Conservation (phyloP, 37 sponge, comb jelly and placozoan genomes). For the Eunapius fragilis region DNA sequence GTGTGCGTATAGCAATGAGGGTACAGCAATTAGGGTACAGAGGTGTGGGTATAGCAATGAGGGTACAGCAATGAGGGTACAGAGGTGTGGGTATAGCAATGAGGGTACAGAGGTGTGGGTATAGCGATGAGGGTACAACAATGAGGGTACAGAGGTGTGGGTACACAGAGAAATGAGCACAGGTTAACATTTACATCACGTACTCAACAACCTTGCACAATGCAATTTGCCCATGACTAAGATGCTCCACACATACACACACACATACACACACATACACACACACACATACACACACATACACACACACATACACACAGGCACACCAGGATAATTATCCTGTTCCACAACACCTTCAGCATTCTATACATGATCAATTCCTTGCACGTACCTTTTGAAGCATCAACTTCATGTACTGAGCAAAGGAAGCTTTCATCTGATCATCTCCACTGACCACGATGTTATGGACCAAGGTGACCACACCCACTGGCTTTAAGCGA, state of each 20-base stretch:
- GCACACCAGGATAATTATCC: background rate
- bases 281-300: background rate
- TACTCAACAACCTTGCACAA: too few relatives aligned
- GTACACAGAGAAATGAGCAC: too few relatives aligned
- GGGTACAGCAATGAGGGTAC: too few relatives aligned
- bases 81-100: too few relatives aligned
- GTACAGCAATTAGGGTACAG: too few relatives aligned
- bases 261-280: background rate
- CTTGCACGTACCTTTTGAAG: constrained; percentile 71
- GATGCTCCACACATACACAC: background rate
- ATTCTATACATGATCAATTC: background rate
- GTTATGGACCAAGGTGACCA: constrained; percentile 58
- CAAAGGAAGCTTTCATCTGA: constrained; percentile 56
- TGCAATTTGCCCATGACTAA: too few relatives aligned
- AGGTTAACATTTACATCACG: too few relatives aligned
- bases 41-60: too few relatives aligned
- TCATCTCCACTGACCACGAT: constrained; percentile 60
- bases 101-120: too few relatives aligned
- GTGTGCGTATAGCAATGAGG: too few relatives aligned
- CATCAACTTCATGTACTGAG: constrained; percentile 75
- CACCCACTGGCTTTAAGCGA: constrained; percentile 25
- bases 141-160: too few relatives aligned
- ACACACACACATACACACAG: background rate
- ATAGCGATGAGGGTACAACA: too few relatives aligned
- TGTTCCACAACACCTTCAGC: background rate